Percentiles rank a stretch among this genome's conserved stretches.
phyloP scores from a whole-genome alignment of 2,113 vertebrate species.

The Eidolon helvum region DNA sequence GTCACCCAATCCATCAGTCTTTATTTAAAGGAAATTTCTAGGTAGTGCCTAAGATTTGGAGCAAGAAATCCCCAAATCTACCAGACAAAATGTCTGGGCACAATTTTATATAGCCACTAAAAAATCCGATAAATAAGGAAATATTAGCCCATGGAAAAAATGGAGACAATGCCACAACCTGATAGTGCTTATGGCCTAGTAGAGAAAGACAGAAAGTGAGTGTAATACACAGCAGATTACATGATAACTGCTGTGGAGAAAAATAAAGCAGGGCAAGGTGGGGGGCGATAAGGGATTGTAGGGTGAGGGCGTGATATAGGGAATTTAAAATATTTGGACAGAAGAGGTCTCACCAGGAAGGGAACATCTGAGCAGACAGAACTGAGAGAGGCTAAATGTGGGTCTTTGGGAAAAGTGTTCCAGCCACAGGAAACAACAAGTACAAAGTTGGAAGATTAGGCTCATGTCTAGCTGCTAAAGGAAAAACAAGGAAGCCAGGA shows the following conservation, averaged over 20 bases:
- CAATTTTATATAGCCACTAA: not conserved
- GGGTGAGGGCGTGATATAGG: not conserved
- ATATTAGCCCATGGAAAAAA: not conserved
- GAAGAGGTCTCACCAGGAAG: not conserved
- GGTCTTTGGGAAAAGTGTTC: too few species aligned
- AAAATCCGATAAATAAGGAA: not conserved
- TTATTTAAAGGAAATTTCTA: slow-evolving; percentile 13
- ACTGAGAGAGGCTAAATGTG: not conserved
- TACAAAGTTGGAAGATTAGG: not conserved
- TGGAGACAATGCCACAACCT: not conserved
- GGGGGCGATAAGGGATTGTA: not conserved
- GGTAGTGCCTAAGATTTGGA: not conserved
- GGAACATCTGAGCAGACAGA: not conserved
- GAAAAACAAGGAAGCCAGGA: not conserved
- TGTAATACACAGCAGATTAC: not conserved
- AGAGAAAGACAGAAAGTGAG: not conserved
- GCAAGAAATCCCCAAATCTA: not conserved
- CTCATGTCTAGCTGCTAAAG: not conserved
- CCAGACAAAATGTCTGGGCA: not conserved
- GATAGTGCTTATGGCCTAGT: not conserved
- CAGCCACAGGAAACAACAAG: not conserved
- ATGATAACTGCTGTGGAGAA: not conserved
- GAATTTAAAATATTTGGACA: not conserved
- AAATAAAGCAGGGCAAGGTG: not conserved
- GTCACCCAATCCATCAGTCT: not conserved